These are phyloP conservation scores for Nasonia longicornis DNA, from an alignment of 1,140 invertebrate species.

Conservation along the genomic window DNA sequence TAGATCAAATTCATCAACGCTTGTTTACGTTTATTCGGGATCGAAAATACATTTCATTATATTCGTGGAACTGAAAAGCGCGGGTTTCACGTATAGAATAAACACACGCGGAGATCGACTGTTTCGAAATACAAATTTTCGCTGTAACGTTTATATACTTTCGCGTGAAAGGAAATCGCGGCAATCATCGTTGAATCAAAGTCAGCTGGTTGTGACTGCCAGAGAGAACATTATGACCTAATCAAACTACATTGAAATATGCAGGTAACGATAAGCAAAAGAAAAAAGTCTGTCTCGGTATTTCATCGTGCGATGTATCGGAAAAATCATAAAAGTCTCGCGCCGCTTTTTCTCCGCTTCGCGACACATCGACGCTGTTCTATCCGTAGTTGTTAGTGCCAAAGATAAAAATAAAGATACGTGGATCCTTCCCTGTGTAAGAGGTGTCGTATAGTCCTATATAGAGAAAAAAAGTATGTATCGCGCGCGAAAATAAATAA, in stretches of 20 bases:
- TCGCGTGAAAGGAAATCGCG: not conserved
- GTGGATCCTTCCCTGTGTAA: not conserved
- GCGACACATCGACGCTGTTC: conserved; percentile 22
- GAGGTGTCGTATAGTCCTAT: conserved; percentile 8
- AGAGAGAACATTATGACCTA: not conserved
- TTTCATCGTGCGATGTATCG: not conserved
- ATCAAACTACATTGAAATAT: not conserved
- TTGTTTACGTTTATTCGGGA: no score
- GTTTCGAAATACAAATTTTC: not conserved
- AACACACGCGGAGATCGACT: no score
- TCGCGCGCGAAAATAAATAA: conserved; percentile 8
- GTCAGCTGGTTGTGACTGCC: not conserved
- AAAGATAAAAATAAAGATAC: conserved; percentile 1
- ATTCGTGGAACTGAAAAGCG: not conserved
- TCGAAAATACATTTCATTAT: not conserved
- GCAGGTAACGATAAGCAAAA: not conserved
- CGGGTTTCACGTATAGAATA: not conserved
- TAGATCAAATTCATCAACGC: no score
- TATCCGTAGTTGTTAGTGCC: conserved; percentile 33
- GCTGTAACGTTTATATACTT: not conserved
- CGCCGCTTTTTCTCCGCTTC: conserved; percentile 13
- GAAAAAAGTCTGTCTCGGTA: not conserved
- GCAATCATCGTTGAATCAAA: conserved; percentile 19
- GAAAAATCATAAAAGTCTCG: not conserved
- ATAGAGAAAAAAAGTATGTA: not conserved